These are phyloP conservation scores for Mallotus villosus DNA, from an alignment of 2,797 vertebrate genomes.

Conservation along the genomic window DNA sequence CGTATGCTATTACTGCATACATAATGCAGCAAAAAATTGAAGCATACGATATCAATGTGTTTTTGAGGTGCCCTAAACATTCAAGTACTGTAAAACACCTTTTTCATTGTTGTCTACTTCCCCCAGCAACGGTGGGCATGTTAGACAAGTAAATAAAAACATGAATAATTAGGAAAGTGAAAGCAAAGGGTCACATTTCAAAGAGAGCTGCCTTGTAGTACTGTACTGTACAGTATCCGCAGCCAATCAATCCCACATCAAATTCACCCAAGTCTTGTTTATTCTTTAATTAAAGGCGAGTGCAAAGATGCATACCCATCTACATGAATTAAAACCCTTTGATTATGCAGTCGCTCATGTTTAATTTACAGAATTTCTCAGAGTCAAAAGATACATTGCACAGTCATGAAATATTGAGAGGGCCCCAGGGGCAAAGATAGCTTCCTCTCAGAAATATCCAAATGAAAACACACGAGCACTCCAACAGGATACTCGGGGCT, in stretches of 20 bases:
- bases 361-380: constrained; percentile 74
- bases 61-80: constrained; percentile 9
- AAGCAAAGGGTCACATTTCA: constrained; percentile 23
- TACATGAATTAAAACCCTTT: constrained; percentile 59
- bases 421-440: constrained; percentile 49
- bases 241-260: constrained; percentile 33
- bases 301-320: constrained; percentile 45
- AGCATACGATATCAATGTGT: constrained; percentile 15
- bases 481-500: constrained; percentile 52
- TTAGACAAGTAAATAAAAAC: constrained; percentile 34
- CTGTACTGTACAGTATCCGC: not conserved
- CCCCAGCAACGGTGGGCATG: constrained; percentile 23
- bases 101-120: constrained; percentile 44
- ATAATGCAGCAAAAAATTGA: not conserved
- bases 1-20: not conserved
- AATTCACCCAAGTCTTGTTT: constrained; percentile 47
- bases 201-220: constrained; percentile 18
- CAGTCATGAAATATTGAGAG: constrained; percentile 72
- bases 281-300: constrained; percentile 55
- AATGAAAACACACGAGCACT: constrained; percentile 57
- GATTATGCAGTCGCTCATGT: constrained; percentile 68
- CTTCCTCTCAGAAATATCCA: constrained; percentile 67
- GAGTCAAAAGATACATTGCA: constrained; percentile 72
- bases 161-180: constrained; percentile 25
- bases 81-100: constrained; percentile 39